phyloP scores from a whole-genome alignment of 2,888 invertebrate genomes.

The Drosophila borealis region DNA sequence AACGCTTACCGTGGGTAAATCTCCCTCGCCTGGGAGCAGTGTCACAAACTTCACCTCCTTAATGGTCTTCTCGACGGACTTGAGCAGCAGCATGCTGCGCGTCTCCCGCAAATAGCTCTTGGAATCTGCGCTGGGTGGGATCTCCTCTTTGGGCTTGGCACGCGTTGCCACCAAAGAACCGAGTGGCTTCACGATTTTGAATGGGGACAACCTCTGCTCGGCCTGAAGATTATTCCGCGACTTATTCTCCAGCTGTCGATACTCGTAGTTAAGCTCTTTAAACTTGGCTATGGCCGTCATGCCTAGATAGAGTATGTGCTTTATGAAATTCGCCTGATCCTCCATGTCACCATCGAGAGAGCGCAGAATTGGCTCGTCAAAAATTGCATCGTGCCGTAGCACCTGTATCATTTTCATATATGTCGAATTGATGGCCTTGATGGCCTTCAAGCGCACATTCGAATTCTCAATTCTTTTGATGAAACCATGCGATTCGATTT shows the following conservation, averaged over 20 bases:
- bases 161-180: not conserved
- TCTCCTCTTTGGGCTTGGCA: slow-evolving; percentile 29
- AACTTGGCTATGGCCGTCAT: slow-evolving; percentile 81
- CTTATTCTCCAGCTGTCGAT: slow-evolving; percentile 76
- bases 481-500: slow-evolving; percentile 72
- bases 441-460: slow-evolving; percentile 82
- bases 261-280: slow-evolving; percentile 75
- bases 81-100: slow-evolving; percentile 81
- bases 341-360: slow-evolving; percentile 82
- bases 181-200: slow-evolving; percentile 45
- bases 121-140: too few relatives aligned
- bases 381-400: too few relatives aligned
- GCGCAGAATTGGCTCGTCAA: too few relatives aligned
- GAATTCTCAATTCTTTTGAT: slow-evolving; percentile 83
- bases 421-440: slow-evolving; percentile 80
- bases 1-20: slow-evolving; percentile 62
- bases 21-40: slow-evolving; percentile 69
- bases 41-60: slow-evolving; percentile 83
- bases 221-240: slow-evolving; percentile 72
- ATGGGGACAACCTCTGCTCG: slow-evolving; percentile 69
- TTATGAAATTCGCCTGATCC: slow-evolving; percentile 83
- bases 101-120: slow-evolving; percentile 83
- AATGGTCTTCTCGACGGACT: slow-evolving; percentile 80
- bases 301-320: slow-evolving; percentile 82
- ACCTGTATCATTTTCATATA: slow-evolving; percentile 83